Evolutionary conservation across 2,113 vertebrate species (phyloP), one percentile per base, ranked within the genome.

Genomic region (Rhea americana): DNA sequence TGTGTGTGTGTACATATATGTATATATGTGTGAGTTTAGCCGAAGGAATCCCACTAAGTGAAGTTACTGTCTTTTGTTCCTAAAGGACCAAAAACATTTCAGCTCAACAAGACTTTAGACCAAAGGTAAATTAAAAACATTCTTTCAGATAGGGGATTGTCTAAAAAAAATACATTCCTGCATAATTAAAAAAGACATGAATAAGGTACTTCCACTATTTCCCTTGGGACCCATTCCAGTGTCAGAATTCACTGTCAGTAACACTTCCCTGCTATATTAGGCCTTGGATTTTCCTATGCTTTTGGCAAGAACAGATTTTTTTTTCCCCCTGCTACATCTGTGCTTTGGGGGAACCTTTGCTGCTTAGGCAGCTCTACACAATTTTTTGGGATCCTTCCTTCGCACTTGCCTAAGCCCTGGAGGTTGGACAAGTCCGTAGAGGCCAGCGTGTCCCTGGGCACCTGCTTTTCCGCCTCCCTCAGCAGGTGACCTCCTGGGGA

Each of bases 271-370:
- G 16, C 58, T 62, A 0, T 6, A 41, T 3, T 1, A 13, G 47
- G 17, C n/a, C 32, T 41, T 32, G 32, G 47, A 35, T 55, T 89
- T 74, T 56, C 37, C 50, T 8, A 0, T 18, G 26, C 30, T 85
- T 58, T 71, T 7, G 35, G 20, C 45, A 30, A 35, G 43, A 59
- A 37, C 43, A 53, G 63, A 47, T 43, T 65, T 65, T 13, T 0
- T 13, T 0, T 0, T 63, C 55, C 67, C 7, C 51, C 43, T 78
- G 66, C 15, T 67, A n/a, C 25, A 48, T 53, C 25, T 68, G 35
- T 35, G 28, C 1, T 0, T 37, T 30, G 51, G 74, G 26, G 87
- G 37, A 65, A 12, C 8, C 22, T 74, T 51, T 26, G 16, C 18
- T 62, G 7, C 13, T 87, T 48, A 37, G 55, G 20, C 73, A 66